These are phyloP conservation scores for Chesias legatella DNA, from an alignment of 2,888 invertebrate genomes.

Conservation along the genomic window DNA sequence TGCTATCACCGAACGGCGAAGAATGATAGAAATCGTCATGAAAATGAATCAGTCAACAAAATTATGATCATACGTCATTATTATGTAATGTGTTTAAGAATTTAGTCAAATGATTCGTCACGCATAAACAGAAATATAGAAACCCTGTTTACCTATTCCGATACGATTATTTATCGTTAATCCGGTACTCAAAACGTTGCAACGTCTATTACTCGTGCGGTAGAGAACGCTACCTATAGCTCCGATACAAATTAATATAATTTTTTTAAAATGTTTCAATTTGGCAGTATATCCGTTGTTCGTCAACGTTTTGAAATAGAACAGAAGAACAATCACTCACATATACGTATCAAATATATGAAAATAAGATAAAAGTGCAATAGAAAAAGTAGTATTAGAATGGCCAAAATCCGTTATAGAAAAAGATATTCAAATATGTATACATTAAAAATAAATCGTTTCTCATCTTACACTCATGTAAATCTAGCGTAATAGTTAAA, in stretches of 20 bases:
- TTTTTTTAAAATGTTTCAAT: constrained; percentile 2
- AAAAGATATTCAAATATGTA: constrained; percentile 8
- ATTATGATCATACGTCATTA: constrained; percentile 14
- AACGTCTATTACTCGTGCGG: too few relatives aligned
- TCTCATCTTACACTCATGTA: constrained; percentile 20
- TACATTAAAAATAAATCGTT: constrained; percentile 16
- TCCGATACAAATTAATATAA: constrained; percentile 5
- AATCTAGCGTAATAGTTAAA: constrained; percentile 20
- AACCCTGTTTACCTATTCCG: constrained; percentile 67
- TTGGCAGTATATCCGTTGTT: constrained; percentile 21
- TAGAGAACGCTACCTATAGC: background rate
- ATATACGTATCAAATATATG: background rate
- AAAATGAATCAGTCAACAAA: constrained; percentile 20
- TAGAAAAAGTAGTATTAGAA: constrained; percentile 6
- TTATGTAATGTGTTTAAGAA: constrained; percentile 12
- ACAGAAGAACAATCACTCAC: background rate
- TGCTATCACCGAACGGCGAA: constrained; percentile 2
- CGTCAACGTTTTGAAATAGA: background rate
- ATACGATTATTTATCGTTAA: constrained; percentile 20
- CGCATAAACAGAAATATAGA: constrained; percentile 43
- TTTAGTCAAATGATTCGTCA: constrained; percentile 20
- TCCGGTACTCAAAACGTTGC: too few relatives aligned
- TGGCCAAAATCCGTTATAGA: constrained; percentile 9
- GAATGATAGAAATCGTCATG: constrained; percentile 11
- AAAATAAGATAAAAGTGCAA: constrained; percentile 6